phyloP scores from a whole-genome alignment of 92 coral and sea anemone species.

The Paramuricea clavata region DNA sequence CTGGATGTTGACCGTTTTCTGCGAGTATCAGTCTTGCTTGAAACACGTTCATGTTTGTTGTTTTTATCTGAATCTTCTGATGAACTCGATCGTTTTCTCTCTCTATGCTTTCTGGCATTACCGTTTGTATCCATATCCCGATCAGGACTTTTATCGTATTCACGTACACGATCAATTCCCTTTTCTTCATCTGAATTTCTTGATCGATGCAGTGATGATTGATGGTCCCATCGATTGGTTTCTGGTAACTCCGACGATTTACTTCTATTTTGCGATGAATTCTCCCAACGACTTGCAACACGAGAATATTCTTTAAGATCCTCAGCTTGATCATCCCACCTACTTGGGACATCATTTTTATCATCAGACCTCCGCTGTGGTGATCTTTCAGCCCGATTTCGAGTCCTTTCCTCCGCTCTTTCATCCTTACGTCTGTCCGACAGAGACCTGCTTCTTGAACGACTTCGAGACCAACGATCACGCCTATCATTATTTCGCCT shows the following conservation, averaged over 20 bases:
- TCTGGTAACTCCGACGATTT: neutral
- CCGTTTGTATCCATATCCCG: neutral
- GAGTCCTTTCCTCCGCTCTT: neutral
- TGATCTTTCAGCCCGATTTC: neutral
- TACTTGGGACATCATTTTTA: neutral
- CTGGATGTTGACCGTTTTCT: neutral
- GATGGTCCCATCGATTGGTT: neutral
- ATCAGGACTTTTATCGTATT: neutral
- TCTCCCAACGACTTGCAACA: conserved; percentile 3
- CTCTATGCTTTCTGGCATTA: conserved; percentile 7
- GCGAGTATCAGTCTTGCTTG: neutral
- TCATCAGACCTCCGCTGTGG: neutral
- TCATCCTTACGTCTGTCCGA: neutral
- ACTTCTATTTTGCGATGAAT: neutral
- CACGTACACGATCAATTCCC: neutral
- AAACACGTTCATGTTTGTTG: neutral
- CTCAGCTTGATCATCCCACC: conserved; percentile 30
- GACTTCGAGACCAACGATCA: neutral
- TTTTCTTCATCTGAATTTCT: neutral
- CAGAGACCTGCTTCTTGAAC: conserved; percentile 19
- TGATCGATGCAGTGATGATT: neutral
- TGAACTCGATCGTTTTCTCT: conserved; percentile 19
- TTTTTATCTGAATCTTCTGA: conserved; percentile 14
- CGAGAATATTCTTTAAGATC: neutral
- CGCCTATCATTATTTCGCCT: conserved; percentile 22